These are phyloP conservation scores for Triplophysa siluroides DNA, from an alignment of 2,113 vertebrate genomes.

Conservation along the genomic window DNA sequence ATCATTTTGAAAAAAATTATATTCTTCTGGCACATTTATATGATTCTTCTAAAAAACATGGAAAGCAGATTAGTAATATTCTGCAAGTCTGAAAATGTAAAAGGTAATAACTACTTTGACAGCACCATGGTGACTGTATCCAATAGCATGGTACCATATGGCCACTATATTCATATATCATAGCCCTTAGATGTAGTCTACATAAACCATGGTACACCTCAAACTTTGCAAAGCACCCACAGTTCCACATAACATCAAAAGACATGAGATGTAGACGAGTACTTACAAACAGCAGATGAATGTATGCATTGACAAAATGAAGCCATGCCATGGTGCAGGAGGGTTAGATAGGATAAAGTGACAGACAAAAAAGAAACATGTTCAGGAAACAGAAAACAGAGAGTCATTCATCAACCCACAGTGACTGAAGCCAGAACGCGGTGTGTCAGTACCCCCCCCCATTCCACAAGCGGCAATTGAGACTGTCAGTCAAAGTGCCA, in stretches of 20 bases:
- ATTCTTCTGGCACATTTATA: not conserved
- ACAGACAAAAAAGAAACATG: constrained; percentile 60
- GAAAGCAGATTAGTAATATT: not conserved
- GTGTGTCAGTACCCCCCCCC: constrained; percentile 4
- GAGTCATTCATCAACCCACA: constrained; percentile 66
- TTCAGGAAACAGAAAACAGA: constrained; percentile 55
- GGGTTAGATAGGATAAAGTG: constrained; percentile 49
- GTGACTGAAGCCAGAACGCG: constrained; percentile 38
- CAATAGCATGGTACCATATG: not conserved
- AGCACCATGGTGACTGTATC: too few species aligned
- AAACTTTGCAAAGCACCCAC: not conserved
- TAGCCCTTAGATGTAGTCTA: not conserved
- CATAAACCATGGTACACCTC: not conserved
- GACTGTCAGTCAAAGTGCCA: constrained; percentile 39
- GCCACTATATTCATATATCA: not conserved
- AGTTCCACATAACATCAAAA: constrained; percentile 41
- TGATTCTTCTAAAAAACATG: not conserved
- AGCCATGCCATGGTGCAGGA: constrained; percentile 57
- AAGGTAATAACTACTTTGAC: too few species aligned
- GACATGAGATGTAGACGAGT: constrained; percentile 40
- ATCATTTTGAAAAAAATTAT: not conserved
- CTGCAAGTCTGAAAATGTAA: not conserved
- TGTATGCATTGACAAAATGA: constrained; percentile 72
- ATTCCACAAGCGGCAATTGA: constrained; percentile 34
- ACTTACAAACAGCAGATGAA: constrained; percentile 70